Evolutionary conservation across 1,140 invertebrate species (phyloP), one percentile per base, ranked within the genome.

Genomic region (Atta cephalotes): DNA sequence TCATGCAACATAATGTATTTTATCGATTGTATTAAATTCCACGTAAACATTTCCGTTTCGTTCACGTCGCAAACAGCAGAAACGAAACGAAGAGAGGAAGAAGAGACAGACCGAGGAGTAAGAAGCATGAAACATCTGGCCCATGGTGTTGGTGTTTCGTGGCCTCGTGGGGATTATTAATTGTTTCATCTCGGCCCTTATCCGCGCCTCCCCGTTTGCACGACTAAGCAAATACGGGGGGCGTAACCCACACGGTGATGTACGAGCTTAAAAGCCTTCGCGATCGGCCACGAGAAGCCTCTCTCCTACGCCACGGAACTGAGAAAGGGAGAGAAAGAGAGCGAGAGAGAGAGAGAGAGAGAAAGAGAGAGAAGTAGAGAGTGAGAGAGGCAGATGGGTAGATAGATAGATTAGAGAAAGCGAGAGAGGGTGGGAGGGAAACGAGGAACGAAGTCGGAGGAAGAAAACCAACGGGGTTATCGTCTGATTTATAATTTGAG

Each of bases 201-300:
- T 93, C 93, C 92, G 93, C 92, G 90, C 93, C 93, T 93, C 92
- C 93, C 92, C 90, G 87, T 87, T 90, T 92, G 92, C 92, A 93
- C 93, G 93, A 94, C 94, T 95, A 94, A 95, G 94, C 94, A 95
- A 95, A 95, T 95, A 95, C 94, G 86, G 92, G 93, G 94, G 94
- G 94, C 94, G 94, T 95, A 93, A 94, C 93, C 92, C 91, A 86
- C 87, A 56, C 84, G 86, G 92, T 95, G 94, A 95, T 94, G 93
- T 95, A 95, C 92, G 94, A 95, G 94, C 94, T 95, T 95, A 94
- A 95, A 95, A 95, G 93, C 94, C 92, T 88, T 92, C 93, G 91
- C 93, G 92, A 94, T 90, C 90, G 85, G 62, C 72, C 77, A 76
- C 89, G 86, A 87, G 79, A 79, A 71, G 51, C 72, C 78, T 89